Evolutionary conservation across 2,888 invertebrate genomes (phyloP).

Genomic region (Holacanthella duospinosa): DNA sequence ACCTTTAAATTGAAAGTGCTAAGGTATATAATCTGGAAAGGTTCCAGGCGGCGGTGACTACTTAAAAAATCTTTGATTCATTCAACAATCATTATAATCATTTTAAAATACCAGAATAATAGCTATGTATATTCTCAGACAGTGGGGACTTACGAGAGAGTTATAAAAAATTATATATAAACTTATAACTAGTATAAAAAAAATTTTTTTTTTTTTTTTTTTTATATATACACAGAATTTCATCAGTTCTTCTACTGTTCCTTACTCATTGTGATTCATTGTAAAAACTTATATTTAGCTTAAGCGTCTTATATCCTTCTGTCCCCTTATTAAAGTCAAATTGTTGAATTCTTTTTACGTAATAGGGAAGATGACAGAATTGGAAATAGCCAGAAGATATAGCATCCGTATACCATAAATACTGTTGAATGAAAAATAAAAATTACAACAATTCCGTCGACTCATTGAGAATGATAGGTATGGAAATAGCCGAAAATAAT

Average conservation of each 20-base stretch:
- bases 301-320: too few species aligned
- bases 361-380: neutral
- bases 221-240: too few species aligned
- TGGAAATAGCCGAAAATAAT: constrained; percentile 31
- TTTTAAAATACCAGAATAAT: constrained; percentile 2
- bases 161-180: too few species aligned
- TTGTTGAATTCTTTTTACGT: neutral
- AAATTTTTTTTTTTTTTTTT: too few species aligned
- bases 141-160: too few species aligned
- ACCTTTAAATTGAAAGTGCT: neutral
- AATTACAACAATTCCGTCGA: constrained; percentile 21
- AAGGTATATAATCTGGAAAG: neutral
- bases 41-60: neutral
- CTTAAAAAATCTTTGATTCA: neutral
- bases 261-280: too few species aligned
- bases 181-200: too few species aligned
- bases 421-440: constrained; percentile 16
- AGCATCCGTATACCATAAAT: neutral
- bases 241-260: too few species aligned
- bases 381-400: neutral
- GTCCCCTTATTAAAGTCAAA: too few species aligned
- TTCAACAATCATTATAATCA: neutral
- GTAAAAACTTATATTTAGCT: too few species aligned
- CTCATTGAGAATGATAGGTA: constrained; percentile 36
- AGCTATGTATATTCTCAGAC: too few species aligned